Conservation (phyloP, 2,113 vertebrate species). For the human region DNA sequence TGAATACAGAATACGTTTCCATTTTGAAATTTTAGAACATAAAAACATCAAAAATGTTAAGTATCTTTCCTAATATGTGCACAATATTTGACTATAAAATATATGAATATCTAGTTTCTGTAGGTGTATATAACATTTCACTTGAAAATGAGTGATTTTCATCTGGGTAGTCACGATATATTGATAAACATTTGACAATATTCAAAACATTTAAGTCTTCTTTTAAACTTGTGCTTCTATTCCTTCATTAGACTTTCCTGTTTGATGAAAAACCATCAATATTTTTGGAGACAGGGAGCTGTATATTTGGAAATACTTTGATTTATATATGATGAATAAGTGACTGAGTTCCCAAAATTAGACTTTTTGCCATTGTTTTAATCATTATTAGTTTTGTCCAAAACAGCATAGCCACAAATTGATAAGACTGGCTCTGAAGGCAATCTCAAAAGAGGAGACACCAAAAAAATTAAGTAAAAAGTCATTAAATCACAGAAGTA, state of each 20-base stretch:
- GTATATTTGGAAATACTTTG: neutral
- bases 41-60: neutral
- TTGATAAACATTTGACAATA: neutral
- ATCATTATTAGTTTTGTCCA: neutral
- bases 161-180: neutral
- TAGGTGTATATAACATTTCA: neutral
- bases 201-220: neutral
- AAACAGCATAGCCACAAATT: neutral
- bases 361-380: neutral
- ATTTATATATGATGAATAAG: neutral
- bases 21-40: neutral
- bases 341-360: slow-evolving; percentile 4
- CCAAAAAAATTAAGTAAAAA: neutral
- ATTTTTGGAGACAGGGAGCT: neutral
- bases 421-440: neutral
- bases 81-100: neutral
- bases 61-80: neutral
- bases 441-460: neutral
- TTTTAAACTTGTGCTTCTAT: slow-evolving; percentile 1
- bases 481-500: neutral
- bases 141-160: neutral
- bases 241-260: neutral
- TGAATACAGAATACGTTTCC: neutral
- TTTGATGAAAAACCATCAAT: slow-evolving; percentile 15
- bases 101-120: neutral